Base-by-base conservation (phyloP, 2,797 vertebrate genomes). In the Rhabdophis nuchalis region DNA sequence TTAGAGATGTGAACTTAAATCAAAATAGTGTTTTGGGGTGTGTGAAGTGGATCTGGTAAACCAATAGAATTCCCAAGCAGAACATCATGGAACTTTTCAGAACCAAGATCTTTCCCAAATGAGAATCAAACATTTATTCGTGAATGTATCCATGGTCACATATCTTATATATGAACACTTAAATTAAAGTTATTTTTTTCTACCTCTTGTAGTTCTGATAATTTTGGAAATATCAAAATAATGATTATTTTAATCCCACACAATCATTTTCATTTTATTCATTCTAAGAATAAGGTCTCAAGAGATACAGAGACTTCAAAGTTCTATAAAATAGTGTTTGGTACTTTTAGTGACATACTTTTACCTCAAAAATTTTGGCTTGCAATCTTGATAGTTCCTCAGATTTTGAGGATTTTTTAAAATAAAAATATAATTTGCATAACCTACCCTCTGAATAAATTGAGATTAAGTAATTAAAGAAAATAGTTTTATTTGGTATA, bases 1-100 rank as follows among this genome's bases (percentile, higher is more conserved):
- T 32, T 93, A 94, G 91, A 77, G 89, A 94, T 61, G 5, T 16
- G 11, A 91, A 91, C 0, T 95, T 92, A 93, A 95, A 89, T 16
- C 18, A 88, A 87, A 5, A 60, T 92, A 94, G 53, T 5, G 5
- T 23, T 89, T 90, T 85, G 94, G 27, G 29, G 13, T 5, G 50
- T 50, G 85, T 52, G 27, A 11, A 18, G 16, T 29, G n/a, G n/a
- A 36, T 46, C 96, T 96, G 90, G 82, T 12, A 92, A 32, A 87
- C 12, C 87, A 90, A 82, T 92, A 1, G 61, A 94, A 94, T 90
- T 92, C 8, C 86, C 32, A 94, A 88, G 23, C 90, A 88, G 91
- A 86, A 90, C 13, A 68, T 7, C 13, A n/a, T 68, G 3, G 88
- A 56, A 58, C 9, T 93, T 90, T 90, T 87, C 89, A 93, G 89